These are phyloP conservation scores for Cheilosia urbana DNA, from an alignment of 2,888 invertebrate species.

Conservation along the genomic window DNA sequence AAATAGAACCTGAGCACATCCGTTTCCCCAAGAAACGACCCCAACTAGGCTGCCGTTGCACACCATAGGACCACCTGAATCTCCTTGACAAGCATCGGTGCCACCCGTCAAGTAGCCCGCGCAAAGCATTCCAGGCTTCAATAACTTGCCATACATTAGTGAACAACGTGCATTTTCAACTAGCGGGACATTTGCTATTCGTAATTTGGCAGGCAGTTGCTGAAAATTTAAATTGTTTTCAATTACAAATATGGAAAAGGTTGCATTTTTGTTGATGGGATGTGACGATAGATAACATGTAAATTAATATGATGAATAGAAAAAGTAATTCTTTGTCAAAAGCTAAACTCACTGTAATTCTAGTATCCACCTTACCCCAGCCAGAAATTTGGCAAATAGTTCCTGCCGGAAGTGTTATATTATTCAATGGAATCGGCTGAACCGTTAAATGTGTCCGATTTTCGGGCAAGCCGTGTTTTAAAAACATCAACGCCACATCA, in stretches of 20 bases:
- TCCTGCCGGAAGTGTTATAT: constrained; percentile 76
- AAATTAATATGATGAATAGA: no score
- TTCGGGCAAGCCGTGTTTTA: constrained; percentile 77
- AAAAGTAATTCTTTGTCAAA: no score
- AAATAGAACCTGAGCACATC: constrained; percentile 79
- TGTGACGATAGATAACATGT: no score
- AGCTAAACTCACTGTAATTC: constrained; percentile 1
- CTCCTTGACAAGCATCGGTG: constrained; percentile 81
- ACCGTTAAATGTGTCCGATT: constrained; percentile 78
- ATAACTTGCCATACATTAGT: constrained; percentile 75
- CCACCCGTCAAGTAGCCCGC: constrained; percentile 80
- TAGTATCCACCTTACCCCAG: constrained; percentile 78
- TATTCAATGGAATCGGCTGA: constrained; percentile 78
- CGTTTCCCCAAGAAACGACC: constrained; percentile 81
- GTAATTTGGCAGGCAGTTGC: constrained; percentile 78
- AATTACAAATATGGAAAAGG: not conserved
- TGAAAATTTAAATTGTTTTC: constrained; percentile 45
- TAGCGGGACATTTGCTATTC: constrained; percentile 79
- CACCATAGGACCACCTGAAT: constrained; percentile 81
- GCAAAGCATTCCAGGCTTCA: constrained; percentile 81
- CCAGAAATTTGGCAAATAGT: constrained; percentile 80
- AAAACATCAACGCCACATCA: constrained; percentile 81
- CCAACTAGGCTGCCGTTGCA: constrained; percentile 79
- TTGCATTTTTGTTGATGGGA: no score
- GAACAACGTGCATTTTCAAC: constrained; percentile 77